phyloP scores from a whole-genome alignment of 2,797 vertebrate genomes.

The Parauchenoglanis ngamensis region DNA sequence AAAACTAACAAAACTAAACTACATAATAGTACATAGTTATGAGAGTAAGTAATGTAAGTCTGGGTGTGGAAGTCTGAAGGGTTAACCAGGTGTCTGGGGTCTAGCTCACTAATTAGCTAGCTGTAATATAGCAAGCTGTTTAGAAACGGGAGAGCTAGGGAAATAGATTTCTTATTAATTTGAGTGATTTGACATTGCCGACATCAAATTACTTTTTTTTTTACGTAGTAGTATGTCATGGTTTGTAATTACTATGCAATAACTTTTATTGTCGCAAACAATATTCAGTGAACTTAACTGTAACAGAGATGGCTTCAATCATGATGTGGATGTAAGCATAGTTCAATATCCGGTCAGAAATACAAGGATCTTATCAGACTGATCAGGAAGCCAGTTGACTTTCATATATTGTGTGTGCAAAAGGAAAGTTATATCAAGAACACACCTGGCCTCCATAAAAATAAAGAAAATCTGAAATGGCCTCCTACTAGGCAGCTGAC shows the following conservation, averaged over 20 bases:
- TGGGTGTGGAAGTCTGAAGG: not conserved
- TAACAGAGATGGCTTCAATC: not conserved
- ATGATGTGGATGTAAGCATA: not conserved
- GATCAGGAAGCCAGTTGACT: not conserved
- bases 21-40: not conserved
- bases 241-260: not conserved
- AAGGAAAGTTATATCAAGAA: not conserved
- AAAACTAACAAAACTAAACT: not conserved
- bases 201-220: not conserved
- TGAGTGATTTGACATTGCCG: not conserved
- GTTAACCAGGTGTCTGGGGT: not conserved
- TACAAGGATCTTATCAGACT: not conserved
- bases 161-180: not conserved
- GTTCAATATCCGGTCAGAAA: not conserved
- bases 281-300: not conserved
- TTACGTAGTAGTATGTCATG: not conserved
- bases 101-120: not conserved
- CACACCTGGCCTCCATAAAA: not conserved
- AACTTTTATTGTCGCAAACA: not conserved
- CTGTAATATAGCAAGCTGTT: conserved; percentile 2
- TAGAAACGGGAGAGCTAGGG: not conserved
- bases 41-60: not conserved
- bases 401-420: not conserved
- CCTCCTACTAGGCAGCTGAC: not conserved
- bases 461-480: not conserved